Base-by-base conservation (phyloP, 2,113 vertebrate genomes). In the Alexandromys fortis region DNA sequence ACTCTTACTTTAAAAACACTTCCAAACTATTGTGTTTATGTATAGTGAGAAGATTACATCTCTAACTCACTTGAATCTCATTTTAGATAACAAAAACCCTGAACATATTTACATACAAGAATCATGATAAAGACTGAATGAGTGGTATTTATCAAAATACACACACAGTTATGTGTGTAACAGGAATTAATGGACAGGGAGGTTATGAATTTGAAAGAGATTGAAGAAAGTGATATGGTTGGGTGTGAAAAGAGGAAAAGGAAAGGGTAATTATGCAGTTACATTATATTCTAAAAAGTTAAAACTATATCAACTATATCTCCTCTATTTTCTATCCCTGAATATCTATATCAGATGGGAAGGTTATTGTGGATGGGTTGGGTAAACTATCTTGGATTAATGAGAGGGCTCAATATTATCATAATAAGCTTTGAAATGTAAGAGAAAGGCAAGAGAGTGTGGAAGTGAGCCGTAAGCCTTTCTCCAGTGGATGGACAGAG, bases 361-460 rank as follows among this genome's bases (percentile, higher is more conserved):
- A 12, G 28, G 2, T 1, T 42, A 82, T 12, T 47, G 79, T 77
- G 3, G 2, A 6, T 85, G 30, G 65, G 7, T 35, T 86, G 11
- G 5, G 9, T 1, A 70, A 30, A 38, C 73, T 65, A 45, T n/a
- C 13, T 12, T 85, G 3, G 5, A 38, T 85, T 92, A 49, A 19
- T 5, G 58, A n/a, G 4, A 45, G 13, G 13, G 0, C 0, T 30
- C 0, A 9, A 33, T 8, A 77, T 30, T 77, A 38, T 86, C 12
- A 86, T 2, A 72, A 1, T 0, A 21, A 7, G 12, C 0, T 11
- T 68, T 83, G 14, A 47, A 68, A 55, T 58, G 7, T 16, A 83
- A 12, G 5, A 82, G 4, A 24, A 86, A 89, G 21, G 0, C 0
- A 63, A 10, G 9, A 28, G 9, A 52, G 1, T 6, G 22, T 92